Evolutionary conservation across 2,888 invertebrate species (phyloP).

Genomic region (Drosophila lacicola): DNA sequence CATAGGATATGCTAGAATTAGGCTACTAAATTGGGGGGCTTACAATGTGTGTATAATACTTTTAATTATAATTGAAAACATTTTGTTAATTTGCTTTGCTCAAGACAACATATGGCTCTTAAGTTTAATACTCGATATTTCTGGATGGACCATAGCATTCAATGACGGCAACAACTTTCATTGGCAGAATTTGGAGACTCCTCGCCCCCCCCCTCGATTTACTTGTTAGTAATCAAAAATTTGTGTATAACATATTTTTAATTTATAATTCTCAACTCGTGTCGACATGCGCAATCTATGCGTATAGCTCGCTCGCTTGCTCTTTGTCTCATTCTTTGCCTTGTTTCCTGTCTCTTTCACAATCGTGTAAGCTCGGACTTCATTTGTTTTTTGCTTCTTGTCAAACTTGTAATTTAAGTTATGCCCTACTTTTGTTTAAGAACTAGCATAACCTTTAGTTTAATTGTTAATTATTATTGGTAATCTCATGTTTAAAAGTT

Average conservation of each 20-base stretch:
- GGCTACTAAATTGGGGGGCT: background rate
- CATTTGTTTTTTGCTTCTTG: slow-evolving; percentile 12
- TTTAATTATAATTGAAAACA: slow-evolving; percentile 7
- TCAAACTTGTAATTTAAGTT: slow-evolving; percentile 22
- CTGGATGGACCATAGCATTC: slow-evolving; percentile 41
- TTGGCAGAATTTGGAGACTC: slow-evolving; percentile 40
- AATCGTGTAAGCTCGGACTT: slow-evolving; percentile 32
- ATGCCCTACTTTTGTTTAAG: slow-evolving; percentile 33
- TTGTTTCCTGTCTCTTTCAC: slow-evolving; percentile 48
- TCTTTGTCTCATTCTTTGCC: slow-evolving; percentile 11
- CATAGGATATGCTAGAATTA: slow-evolving; percentile 19
- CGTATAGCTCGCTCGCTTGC: slow-evolving; percentile 19
- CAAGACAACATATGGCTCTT: slow-evolving; percentile 19
- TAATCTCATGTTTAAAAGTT: slow-evolving; percentile 29
- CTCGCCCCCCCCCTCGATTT: background rate
- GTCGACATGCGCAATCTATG: slow-evolving; percentile 3
- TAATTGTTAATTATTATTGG: slow-evolving; percentile 13
- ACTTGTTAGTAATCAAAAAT: too few relatives aligned
- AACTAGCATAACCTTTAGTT: slow-evolving; percentile 47
- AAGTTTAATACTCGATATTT: slow-evolving; percentile 32
- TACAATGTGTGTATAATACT: slow-evolving; percentile 20
- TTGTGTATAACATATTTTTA: too few relatives aligned
- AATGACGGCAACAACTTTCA: slow-evolving; percentile 47
- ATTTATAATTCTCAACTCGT: too few relatives aligned
- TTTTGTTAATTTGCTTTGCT: slow-evolving; percentile 9